Evolutionary conservation across 2,888 invertebrate species (phyloP).

Genomic region (Dryococelus australis): DNA sequence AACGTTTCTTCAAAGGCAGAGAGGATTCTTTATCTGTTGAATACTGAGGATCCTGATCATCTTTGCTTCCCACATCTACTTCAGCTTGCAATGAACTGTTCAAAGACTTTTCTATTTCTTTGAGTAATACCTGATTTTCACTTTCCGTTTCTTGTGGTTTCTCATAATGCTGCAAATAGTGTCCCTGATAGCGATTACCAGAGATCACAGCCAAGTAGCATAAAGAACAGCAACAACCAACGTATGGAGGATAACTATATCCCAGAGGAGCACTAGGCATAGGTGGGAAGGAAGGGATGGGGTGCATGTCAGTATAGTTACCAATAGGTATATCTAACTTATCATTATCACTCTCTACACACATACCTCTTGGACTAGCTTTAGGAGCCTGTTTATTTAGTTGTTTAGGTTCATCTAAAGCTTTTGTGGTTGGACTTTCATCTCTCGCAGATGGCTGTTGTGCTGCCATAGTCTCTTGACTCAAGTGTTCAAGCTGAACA

Average conservation of each 20-base stretch:
- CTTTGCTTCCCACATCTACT: slow-evolving; percentile 1
- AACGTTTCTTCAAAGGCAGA: slow-evolving; percentile 32
- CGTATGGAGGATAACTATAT: neutral
- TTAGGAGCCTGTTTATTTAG: slow-evolving; percentile 16
- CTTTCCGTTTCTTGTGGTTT: slow-evolving; percentile 12
- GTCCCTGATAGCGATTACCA: neutral
- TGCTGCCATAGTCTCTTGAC: neutral
- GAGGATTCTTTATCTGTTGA: slow-evolving; percentile 34
- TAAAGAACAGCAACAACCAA: neutral
- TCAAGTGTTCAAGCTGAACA: slow-evolving; percentile 25
- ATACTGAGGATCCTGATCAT: slow-evolving; percentile 26
- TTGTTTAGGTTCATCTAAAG: slow-evolving; percentile 16
- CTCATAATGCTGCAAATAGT: neutral
- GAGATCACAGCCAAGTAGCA: slow-evolving; percentile 20
- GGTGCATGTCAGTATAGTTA: neutral
- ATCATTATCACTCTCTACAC: slow-evolving; percentile 34
- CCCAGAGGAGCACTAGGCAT: slow-evolving; percentile 17
- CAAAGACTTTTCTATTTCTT: slow-evolving; percentile 33
- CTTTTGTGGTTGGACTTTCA: neutral
- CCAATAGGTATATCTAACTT: slow-evolving; percentile 25
- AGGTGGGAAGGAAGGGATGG: neutral
- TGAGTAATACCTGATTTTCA: slow-evolving; percentile 29
- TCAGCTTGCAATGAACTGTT: neutral
- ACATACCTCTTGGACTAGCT: slow-evolving; percentile 37
- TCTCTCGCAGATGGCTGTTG: neutral